Conservation (phyloP, 2,888 invertebrate species). For the Calameuta idolon region DNA sequence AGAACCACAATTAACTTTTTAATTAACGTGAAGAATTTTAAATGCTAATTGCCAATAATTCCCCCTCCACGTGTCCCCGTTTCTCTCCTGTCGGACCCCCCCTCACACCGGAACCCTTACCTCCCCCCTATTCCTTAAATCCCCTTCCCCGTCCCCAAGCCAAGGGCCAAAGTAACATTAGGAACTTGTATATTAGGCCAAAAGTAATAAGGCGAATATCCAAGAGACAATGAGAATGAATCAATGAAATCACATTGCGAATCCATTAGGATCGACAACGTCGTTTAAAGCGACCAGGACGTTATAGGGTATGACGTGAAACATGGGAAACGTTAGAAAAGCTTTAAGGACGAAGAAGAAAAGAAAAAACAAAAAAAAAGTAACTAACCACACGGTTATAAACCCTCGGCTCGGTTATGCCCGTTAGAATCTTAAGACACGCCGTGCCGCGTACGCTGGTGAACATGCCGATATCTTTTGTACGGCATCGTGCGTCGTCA, state of each 20-base stretch:
- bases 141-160: slow-evolving; percentile 18
- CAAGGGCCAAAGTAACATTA: slow-evolving; percentile 53
- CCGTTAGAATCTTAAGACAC: slow-evolving; percentile 36
- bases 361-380: background rate
- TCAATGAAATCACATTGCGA: background rate
- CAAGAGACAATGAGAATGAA: background rate
- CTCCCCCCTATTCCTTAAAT: no score
- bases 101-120: background rate
- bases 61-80: background rate
- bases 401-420: slow-evolving; percentile 30
- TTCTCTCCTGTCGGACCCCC: background rate
- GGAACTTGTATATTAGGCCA: slow-evolving; percentile 17
- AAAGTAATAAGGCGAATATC: background rate
- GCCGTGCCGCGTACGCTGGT: slow-evolving; percentile 38
- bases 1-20: background rate
- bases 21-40: slow-evolving; percentile 1
- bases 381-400: background rate
- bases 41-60: slow-evolving; percentile 8
- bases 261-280: background rate
- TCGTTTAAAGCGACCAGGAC: background rate
- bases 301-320: background rate
- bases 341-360: no score
- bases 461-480: slow-evolving; percentile 42
- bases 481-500: slow-evolving; percentile 37
- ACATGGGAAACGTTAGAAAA: background rate